phyloP scores from a whole-genome alignment of 2,888 invertebrate species.

The Zhuqinia jingwanae region DNA sequence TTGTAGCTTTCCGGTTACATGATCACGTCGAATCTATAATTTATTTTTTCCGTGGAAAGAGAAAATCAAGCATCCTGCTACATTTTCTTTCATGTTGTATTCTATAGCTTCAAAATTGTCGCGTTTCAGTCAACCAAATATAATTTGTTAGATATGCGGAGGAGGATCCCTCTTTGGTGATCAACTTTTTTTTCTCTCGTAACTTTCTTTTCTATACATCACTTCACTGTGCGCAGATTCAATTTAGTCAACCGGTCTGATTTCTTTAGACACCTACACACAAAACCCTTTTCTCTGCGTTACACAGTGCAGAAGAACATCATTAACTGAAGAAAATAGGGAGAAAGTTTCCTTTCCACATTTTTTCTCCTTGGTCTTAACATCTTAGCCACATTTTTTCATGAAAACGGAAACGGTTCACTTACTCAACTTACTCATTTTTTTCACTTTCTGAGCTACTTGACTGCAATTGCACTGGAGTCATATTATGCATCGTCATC shows the following conservation, averaged over 20 bases:
- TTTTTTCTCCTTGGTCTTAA: not conserved
- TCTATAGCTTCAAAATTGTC: conserved; percentile 58
- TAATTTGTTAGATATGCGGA: conserved; percentile 67
- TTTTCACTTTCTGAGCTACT: too few relatives aligned
- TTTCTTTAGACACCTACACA: conserved; percentile 32
- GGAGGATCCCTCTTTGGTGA: conserved; percentile 37
- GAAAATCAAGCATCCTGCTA: conserved; percentile 41
- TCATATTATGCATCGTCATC: too few relatives aligned
- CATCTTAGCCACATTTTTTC: too few relatives aligned
- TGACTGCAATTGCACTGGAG: too few relatives aligned
- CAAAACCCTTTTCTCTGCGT: conserved; percentile 16
- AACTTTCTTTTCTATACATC: conserved; percentile 9
- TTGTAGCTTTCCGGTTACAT: conserved; percentile 50
- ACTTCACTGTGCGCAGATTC: conserved; percentile 44
- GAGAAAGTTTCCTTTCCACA: conserved; percentile 55
- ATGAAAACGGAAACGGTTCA: conserved; percentile 36
- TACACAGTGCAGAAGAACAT: not conserved
- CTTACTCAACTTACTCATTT: conserved; percentile 22
- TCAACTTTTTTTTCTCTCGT: conserved; percentile 24
- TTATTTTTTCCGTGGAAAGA: conserved; percentile 34
- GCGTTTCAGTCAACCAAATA: conserved; percentile 65
- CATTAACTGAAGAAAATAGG: conserved; percentile 32
- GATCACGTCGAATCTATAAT: conserved; percentile 55
- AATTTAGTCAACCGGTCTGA: conserved; percentile 39
- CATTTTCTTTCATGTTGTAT: conserved; percentile 2